phyloP scores from a whole-genome alignment of 2,888 invertebrate genomes.

The Netelia melanura region DNA sequence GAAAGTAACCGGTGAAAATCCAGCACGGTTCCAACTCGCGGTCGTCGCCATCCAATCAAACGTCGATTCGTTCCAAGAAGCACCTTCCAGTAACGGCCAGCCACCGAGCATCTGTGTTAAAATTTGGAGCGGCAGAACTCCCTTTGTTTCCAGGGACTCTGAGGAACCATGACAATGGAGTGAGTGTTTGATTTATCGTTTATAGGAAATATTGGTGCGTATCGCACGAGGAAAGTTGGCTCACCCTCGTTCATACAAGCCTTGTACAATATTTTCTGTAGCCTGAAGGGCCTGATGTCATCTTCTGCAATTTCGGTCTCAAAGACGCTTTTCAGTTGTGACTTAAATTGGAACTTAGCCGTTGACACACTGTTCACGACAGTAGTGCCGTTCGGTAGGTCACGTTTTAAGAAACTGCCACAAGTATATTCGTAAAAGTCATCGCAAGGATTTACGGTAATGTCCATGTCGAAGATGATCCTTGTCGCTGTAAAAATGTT shows the following conservation, averaged over 20 bases:
- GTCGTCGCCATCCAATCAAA: conserved; percentile 94
- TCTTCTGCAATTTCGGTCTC: conserved; percentile 86
- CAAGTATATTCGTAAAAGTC: conserved; percentile 86
- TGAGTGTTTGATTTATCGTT: neutral
- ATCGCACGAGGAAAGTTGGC: conserved; percentile 76
- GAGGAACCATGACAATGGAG: conserved; percentile 41
- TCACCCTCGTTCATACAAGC: conserved; percentile 96
- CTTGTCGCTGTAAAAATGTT: conserved; percentile 86
- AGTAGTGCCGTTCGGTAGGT: conserved; percentile 92
- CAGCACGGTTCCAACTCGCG: conserved; percentile 91
- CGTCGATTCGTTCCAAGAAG: conserved; percentile 88
- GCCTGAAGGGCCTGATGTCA: conserved; percentile 90
- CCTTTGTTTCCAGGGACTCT: conserved; percentile 93
- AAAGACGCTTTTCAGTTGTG: conserved; percentile 89
- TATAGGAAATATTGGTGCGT: neutral
- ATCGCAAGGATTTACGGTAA: conserved; percentile 89
- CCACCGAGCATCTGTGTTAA: conserved; percentile 93
- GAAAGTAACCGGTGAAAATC: conserved; percentile 95
- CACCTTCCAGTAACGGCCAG: conserved; percentile 95
- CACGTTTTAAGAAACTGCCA: conserved; percentile 89
- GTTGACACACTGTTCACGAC: conserved; percentile 90
- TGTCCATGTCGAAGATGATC: conserved; percentile 89
- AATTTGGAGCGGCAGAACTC: conserved; percentile 89
- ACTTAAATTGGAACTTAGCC: conserved; percentile 88
- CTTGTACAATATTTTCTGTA: conserved; percentile 94